These are phyloP conservation scores for Halcyon leucocephala DNA, from an alignment of 2,797 vertebrate genomes.

Conservation along the genomic window DNA sequence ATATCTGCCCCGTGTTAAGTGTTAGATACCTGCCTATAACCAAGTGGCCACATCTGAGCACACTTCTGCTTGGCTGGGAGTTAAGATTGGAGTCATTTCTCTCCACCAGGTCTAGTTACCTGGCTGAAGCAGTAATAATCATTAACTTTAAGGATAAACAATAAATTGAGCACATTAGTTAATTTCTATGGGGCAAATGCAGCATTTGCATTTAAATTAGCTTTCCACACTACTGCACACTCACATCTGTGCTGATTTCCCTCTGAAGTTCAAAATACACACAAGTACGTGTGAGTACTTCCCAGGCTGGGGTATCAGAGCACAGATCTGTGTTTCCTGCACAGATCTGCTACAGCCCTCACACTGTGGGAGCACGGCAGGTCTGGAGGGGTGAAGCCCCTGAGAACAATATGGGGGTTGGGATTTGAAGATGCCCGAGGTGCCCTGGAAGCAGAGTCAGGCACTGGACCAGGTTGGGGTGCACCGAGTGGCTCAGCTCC, in stretches of 20 bases:
- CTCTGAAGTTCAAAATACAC: neutral
- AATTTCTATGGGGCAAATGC: neutral
- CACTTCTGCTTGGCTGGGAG: neutral
- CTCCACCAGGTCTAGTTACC: neutral
- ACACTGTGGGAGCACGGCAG: rapidly evolving
- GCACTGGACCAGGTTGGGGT: rapidly evolving
- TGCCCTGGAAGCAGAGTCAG: neutral
- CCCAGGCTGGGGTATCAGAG: rapidly evolving
- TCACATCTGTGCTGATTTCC: neutral
- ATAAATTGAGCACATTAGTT: neutral
- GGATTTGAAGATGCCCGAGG: neutral
- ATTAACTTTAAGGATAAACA: neutral
- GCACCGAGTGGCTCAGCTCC: rapidly evolving
- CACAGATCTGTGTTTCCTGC: rapidly evolving
- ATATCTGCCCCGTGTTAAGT: neutral
- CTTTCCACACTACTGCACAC: neutral
- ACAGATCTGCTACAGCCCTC: neutral
- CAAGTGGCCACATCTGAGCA: neutral
- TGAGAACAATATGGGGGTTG: rapidly evolving
- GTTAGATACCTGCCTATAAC: neutral
- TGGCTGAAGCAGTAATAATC: neutral
- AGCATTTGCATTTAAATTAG: neutral
- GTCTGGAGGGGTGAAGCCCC: neutral
- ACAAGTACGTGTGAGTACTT: rapidly evolving
- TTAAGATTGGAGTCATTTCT: neutral